Base-by-base conservation (phyloP, 2,113 vertebrate species). In the Anguilla japonica region DNA sequence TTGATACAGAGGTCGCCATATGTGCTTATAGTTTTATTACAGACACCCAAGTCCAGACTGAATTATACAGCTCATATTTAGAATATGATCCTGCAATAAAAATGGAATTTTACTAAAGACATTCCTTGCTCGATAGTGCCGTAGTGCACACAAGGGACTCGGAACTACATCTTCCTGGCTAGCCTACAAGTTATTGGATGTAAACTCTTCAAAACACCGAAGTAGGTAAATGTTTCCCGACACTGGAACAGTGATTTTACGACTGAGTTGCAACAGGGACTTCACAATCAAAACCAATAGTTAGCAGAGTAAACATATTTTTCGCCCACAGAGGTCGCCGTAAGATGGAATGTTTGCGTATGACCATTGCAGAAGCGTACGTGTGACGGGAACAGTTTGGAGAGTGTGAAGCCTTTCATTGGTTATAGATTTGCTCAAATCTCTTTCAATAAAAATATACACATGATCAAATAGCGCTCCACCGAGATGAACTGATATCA, bases 311-410 rank as follows among this genome's bases (percentile, higher is more conserved):
- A 53, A 53, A 13, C 2, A 11, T 53, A 53, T 53, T 50, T 71
- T 84, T n/a, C 83, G 82, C 82, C 89, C 84, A 87, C 86, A 90
- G 86, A 89, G 89, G 88, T 87, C 89, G 89, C 88, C 71, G 71
- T 75, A 29, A 75, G n/a, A 75, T 75, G 71, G 1, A 34, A 34
- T 75, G 71, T 75, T 34, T 29, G 71, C n/a, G 2, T 75, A 22
- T 67, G n/a, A 75, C n/a, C 71, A 29, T 75, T 80, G 40, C 79
- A 41, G 60, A 67, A 41, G 79, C 2, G 39, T 18, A 3, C 2
- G 39, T 18, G 7, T 80, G 79, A 18, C 79, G 39, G 18, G 41
- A 80, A 41, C 9, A 18, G 79, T 15, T 75, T 75, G 41, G 79
- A 80, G 16, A 16, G 79, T 80, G 15, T 80, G 34, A 80, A 13